Base-by-base conservation (phyloP, 1,140 invertebrate genomes). In the Brachionus koreanus region DNA sequence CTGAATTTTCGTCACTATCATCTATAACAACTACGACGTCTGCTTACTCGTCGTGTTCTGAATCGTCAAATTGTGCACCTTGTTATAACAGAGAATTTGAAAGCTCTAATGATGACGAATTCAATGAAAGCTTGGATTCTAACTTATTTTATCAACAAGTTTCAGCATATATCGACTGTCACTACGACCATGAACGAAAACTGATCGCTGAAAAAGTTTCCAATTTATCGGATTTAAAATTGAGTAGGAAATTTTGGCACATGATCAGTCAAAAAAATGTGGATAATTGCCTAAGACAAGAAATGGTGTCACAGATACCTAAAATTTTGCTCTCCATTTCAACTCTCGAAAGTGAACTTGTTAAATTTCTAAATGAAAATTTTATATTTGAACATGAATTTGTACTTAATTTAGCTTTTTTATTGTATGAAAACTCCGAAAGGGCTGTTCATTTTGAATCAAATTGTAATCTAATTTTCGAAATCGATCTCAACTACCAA, bases 391-490 rank as follows among this genome's bases (percentile, higher is more conserved):
- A 69, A 6, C 29, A 39, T 10, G 65, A 69, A 69, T 69, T 69
- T 69, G 35, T 69, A n/a, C 10, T 69, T 13, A 69, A 69, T 16
- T 69, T 69, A 39, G 65, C 65, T 37, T 42, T 69, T 69, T 69
- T 69, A 23, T 39, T 69, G 16, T 69, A 42, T 39, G 65, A 69
- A 39, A n/a, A 69, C 39, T 37, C 35, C 6, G 65, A 69, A 39
- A 69, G 35, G 12, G 13, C 37, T 16, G 35, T 23, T 16, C n/a
- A 69, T 16, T 37, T 65, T 6, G 33, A 65, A 19, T 35, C 65
- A 39, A 69, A 19, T 42, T 16, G 33, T 19, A 19, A 16, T n/a
- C 9, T 69, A 37, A 39, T 69, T 19, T 69, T 69, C 7, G 65
- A 69, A 39, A 69, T 69, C 37, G 65, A 69, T 37, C 16, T 69